Conservation (phyloP, 1,140 invertebrate genomes). For the Drosophila lowei region DNA sequence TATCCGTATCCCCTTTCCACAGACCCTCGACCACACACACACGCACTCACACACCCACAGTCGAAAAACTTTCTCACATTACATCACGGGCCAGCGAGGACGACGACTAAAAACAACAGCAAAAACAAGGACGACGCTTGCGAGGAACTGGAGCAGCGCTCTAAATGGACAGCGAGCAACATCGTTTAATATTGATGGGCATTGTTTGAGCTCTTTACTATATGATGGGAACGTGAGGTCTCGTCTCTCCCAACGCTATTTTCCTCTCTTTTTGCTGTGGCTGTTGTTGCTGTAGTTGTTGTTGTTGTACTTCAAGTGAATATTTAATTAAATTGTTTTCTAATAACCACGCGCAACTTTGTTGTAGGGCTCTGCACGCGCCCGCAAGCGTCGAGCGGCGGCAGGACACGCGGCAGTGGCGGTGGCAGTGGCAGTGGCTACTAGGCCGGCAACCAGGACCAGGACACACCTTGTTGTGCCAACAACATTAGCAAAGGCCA, state of each 20-base stretch:
- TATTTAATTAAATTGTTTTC: slow-evolving; percentile 83
- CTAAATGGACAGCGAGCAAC: slow-evolving; percentile 65
- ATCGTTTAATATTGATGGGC: slow-evolving; percentile 80
- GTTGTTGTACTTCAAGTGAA: slow-evolving; percentile 75
- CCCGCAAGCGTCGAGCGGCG: slow-evolving; percentile 51
- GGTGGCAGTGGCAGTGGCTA: slow-evolving; percentile 11
- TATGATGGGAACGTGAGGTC: slow-evolving; percentile 69
- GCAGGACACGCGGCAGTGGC: slow-evolving; percentile 55
- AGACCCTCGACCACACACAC: slow-evolving; percentile 7
- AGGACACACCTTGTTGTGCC: slow-evolving; percentile 82
- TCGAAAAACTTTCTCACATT: slow-evolving; percentile 75
- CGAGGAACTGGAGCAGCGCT: slow-evolving; percentile 36
- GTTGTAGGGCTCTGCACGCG: slow-evolving; percentile 64
- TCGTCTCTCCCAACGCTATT: slow-evolving; percentile 3
- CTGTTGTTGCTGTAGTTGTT: slow-evolving; percentile 28
- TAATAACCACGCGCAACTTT: slow-evolving; percentile 79
- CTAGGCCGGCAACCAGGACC: slow-evolving; percentile 35
- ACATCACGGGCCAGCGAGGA: slow-evolving; percentile 63
- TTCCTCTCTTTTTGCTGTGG: slow-evolving; percentile 23
- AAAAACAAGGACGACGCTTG: slow-evolving; percentile 26
- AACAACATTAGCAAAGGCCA: slow-evolving; percentile 78
- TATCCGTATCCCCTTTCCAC: slow-evolving; percentile 4
- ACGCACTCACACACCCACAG: slow-evolving; percentile 9
- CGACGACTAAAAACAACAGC: slow-evolving; percentile 13
- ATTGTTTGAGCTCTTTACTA: slow-evolving; percentile 71